Conservation (phyloP, 2,888 invertebrate species). For the Aphodius granarius region DNA sequence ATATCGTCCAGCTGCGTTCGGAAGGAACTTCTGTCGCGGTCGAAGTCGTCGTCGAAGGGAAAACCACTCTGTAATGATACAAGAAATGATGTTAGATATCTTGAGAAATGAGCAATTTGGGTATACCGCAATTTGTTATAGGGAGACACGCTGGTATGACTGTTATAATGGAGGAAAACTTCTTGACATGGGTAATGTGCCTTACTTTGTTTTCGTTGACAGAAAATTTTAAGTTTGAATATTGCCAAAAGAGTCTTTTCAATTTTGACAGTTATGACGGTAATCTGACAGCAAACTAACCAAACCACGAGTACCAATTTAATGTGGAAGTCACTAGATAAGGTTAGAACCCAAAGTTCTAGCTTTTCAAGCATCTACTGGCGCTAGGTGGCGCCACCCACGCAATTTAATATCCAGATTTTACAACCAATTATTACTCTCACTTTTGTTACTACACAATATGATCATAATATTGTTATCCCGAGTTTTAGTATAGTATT, state of each 20-base stretch:
- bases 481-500: too few species aligned
- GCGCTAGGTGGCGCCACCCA: too few species aligned
- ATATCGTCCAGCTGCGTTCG: conserved; percentile 66
- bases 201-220: not conserved
- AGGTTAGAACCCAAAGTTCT: too few species aligned
- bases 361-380: too few species aligned
- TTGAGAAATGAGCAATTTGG: too few species aligned
- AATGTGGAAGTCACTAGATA: too few species aligned
- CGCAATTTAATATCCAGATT: too few species aligned
- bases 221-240: not conserved
- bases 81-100: not conserved
- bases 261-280: not conserved
- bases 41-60: conserved; percentile 64
- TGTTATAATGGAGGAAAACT: not conserved
- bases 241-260: not conserved
- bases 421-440: too few species aligned
- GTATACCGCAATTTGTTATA: not conserved
- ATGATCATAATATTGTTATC: too few species aligned
- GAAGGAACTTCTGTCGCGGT: conserved; percentile 52
- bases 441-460: too few species aligned
- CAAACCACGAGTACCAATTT: not conserved
- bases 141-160: not conserved
- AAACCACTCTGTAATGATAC: conserved; percentile 59
- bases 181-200: not conserved
- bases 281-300: not conserved